Evolutionary conservation across 2,888 invertebrate genomes (phyloP).

Genomic region (Acrobasis consociella): DNA sequence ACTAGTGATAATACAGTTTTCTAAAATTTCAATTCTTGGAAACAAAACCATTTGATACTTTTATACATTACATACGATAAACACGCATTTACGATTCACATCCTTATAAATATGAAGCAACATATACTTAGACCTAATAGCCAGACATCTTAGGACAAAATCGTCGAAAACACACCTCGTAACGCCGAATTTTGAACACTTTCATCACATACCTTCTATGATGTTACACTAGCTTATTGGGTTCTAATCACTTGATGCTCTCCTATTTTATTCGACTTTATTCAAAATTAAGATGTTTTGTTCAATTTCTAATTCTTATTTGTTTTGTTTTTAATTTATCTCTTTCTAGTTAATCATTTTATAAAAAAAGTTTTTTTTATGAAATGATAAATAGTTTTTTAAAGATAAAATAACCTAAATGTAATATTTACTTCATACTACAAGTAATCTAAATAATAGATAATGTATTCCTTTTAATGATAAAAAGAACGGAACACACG

Average conservation of each 20-base stretch:
- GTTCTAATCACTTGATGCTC: conserved; percentile 11
- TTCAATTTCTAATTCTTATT: background rate
- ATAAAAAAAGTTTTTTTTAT: too few species aligned
- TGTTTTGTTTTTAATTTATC: too few species aligned
- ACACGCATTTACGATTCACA: conserved; percentile 52
- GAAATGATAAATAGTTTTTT: too few species aligned
- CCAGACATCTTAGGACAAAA: conserved; percentile 51
- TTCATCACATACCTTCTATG: conserved; percentile 40
- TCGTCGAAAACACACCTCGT: conserved; percentile 49
- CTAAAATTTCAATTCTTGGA: conserved; percentile 28
- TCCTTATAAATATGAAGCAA: conserved; percentile 53
- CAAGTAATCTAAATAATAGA: too few species aligned
- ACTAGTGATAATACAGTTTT: background rate
- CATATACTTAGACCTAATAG: conserved; percentile 50
- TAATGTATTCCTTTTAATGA: too few species aligned
- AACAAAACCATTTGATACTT: conserved; percentile 42
- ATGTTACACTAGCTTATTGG: conserved; percentile 37
- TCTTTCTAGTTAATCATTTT: too few species aligned
- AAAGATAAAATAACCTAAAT: too few species aligned
- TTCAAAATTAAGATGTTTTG: background rate
- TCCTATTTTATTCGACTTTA: background rate
- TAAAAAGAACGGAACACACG: too few species aligned
- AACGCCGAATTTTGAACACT: conserved; percentile 60
- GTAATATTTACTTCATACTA: too few species aligned
- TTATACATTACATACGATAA: conserved; percentile 41